Evolutionary conservation across 2,888 invertebrate species (phyloP).

Genomic region (Agonopterix arenella): DNA sequence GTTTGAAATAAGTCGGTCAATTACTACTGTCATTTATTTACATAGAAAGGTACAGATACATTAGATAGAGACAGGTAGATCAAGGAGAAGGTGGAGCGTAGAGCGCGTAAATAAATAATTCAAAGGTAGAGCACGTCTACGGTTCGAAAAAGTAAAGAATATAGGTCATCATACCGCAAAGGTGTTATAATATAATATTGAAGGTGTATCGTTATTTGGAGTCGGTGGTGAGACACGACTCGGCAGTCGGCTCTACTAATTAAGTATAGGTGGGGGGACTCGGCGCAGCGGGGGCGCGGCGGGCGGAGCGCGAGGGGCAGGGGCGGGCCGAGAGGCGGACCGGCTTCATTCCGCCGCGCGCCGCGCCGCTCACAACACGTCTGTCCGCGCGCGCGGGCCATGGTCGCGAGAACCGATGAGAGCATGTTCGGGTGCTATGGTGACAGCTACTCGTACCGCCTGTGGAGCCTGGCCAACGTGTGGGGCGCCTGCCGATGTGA

Average conservation of each 20-base stretch:
- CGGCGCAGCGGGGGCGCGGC: conserved; percentile 19
- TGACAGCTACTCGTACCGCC: conserved; percentile 86
- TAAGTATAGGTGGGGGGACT: conserved; percentile 51
- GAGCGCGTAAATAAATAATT: conserved; percentile 46
- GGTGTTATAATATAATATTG: not conserved
- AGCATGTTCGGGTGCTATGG: conserved; percentile 85
- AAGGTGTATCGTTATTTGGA: conserved; percentile 17
- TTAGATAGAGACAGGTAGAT: conserved; percentile 60
- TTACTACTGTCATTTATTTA: not conserved
- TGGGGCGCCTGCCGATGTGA: conserved; percentile 86
- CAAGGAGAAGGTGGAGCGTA: conserved; percentile 54
- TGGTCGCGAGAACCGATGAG: conserved; percentile 88
- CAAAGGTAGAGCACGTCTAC: conserved; percentile 8
- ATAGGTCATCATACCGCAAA: not conserved
- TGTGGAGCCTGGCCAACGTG: conserved; percentile 86
- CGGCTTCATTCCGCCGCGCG: conserved; percentile 53
- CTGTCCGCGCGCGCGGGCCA: conserved; percentile 79
- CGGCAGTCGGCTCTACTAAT: conserved; percentile 31
- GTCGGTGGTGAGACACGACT: conserved; percentile 16
- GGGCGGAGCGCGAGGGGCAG: conserved; percentile 20
- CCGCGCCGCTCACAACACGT: conserved; percentile 60
- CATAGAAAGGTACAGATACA: conserved; percentile 4
- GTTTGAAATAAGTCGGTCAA: too few relatives aligned
- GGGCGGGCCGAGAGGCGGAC: conserved; percentile 31
- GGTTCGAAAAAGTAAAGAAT: conserved; percentile 13